These are phyloP conservation scores for Aulostomus chinensis DNA, from an alignment of 2,797 vertebrate species.

Conservation along the genomic window DNA sequence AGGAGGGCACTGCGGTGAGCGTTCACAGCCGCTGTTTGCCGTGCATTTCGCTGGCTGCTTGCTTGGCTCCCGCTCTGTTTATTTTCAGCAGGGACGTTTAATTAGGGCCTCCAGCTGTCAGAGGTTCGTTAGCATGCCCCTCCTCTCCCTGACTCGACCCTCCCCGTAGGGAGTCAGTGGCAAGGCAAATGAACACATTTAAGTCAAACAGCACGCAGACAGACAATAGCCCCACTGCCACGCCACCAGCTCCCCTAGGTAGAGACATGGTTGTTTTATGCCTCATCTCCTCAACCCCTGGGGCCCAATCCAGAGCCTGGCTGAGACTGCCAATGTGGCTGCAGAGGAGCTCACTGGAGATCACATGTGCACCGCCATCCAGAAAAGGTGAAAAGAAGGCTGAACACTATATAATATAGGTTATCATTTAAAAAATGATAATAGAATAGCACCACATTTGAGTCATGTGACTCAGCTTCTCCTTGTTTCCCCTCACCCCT, in stretches of 20 bases:
- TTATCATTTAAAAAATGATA: constrained; percentile 8
- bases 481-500: no score
- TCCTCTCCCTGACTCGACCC: constrained; percentile 70
- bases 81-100: constrained; percentile 85
- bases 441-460: no score
- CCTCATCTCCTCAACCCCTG: constrained; percentile 72
- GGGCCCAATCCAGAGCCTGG: constrained; percentile 71
- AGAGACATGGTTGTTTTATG: constrained; percentile 77
- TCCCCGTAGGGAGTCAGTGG: constrained; percentile 68
- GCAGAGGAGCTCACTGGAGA: constrained; percentile 57
- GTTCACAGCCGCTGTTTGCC: constrained; percentile 56
- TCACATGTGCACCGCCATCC: constrained; percentile 31
- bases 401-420: constrained; percentile 2
- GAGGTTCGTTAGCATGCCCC: constrained; percentile 82
- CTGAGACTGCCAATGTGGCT: constrained; percentile 67
- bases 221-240: constrained; percentile 70
- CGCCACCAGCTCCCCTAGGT: constrained; percentile 73
- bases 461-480: no score
- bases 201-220: constrained; percentile 79
- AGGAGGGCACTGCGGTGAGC: constrained; percentile 53
- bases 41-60: constrained; percentile 61
- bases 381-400: constrained; percentile 44
- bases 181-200: constrained; percentile 84
- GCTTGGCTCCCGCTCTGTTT: constrained; percentile 78
- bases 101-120: constrained; percentile 88